phyloP scores from a whole-genome alignment of 37 sponge, comb jelly and placozoan genomes.

The Hexactinellida sp. region DNA sequence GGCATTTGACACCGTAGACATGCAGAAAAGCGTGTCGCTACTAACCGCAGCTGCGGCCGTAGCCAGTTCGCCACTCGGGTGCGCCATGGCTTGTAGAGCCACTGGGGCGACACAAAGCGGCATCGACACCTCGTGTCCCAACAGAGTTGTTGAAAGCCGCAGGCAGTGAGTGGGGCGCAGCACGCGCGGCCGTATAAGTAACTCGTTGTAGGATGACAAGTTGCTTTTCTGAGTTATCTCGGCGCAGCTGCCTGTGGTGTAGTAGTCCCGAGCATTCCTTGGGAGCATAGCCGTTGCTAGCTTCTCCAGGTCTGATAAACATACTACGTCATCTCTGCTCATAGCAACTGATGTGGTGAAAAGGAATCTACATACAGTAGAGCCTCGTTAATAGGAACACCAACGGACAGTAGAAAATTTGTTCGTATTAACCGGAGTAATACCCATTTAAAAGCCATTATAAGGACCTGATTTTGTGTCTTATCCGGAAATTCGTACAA shows the following conservation, averaged over 20 bases:
- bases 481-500: too few species aligned
- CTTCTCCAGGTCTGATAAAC: background rate
- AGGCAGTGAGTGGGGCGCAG: background rate
- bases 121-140: background rate
- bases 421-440: too few species aligned
- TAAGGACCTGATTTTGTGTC: too few species aligned
- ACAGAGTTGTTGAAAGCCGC: background rate
- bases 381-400: too few species aligned
- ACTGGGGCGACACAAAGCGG: background rate
- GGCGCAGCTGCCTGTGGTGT: background rate
- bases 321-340: background rate
- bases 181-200: background rate
- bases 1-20: constrained; percentile 23
- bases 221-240: background rate
- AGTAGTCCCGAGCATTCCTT: background rate
- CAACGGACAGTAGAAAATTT: too few species aligned
- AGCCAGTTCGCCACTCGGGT: background rate
- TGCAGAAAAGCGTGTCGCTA: background rate
- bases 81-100: background rate
- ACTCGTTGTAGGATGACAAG: background rate
- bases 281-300: background rate
- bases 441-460: too few species aligned
- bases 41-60: background rate
- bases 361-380: too few species aligned
- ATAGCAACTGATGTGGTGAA: too few species aligned